Percentiles rank a stretch among this genome's conserved stretches.
phyloP scores from a whole-genome alignment of 2,888 invertebrate species.

The Erebia palarica region DNA sequence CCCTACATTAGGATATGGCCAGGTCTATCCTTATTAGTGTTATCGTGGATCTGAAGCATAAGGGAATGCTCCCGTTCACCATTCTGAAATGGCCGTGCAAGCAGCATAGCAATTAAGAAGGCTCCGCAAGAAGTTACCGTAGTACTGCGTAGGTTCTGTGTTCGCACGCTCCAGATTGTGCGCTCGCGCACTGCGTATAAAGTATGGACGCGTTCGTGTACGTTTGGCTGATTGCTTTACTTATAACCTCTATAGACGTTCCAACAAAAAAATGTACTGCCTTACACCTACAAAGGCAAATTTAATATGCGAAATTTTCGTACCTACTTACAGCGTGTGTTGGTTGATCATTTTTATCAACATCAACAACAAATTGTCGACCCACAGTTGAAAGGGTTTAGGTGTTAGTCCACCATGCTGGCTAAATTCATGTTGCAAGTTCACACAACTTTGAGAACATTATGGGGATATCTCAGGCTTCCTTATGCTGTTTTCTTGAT shows the following conservation, averaged over 20 bases:
- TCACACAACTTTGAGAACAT: too few relatives aligned
- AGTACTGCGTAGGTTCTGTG: constrained; percentile 39
- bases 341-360: too few relatives aligned
- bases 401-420: too few relatives aligned
- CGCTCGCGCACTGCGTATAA: constrained; percentile 47
- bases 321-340: too few relatives aligned
- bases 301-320: background rate
- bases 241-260: background rate
- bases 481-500: too few relatives aligned
- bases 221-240: constrained; percentile 11
- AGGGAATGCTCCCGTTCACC: constrained; percentile 45
- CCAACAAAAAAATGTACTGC: background rate
- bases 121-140: constrained; percentile 38
- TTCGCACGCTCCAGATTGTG: constrained; percentile 65
- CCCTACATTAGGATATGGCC: too few relatives aligned
- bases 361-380: too few relatives aligned
- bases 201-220: constrained; percentile 32
- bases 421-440: too few relatives aligned
- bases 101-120: constrained; percentile 45
- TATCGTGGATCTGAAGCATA: constrained; percentile 31
- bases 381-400: too few relatives aligned
- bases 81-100: constrained; percentile 38
- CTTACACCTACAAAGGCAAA: background rate
- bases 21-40: constrained; percentile 24
- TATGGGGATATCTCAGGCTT: too few relatives aligned